Evolutionary conservation across 2,797 vertebrate genomes (phyloP).

Genomic region (Mormyrops attenuatus): DNA sequence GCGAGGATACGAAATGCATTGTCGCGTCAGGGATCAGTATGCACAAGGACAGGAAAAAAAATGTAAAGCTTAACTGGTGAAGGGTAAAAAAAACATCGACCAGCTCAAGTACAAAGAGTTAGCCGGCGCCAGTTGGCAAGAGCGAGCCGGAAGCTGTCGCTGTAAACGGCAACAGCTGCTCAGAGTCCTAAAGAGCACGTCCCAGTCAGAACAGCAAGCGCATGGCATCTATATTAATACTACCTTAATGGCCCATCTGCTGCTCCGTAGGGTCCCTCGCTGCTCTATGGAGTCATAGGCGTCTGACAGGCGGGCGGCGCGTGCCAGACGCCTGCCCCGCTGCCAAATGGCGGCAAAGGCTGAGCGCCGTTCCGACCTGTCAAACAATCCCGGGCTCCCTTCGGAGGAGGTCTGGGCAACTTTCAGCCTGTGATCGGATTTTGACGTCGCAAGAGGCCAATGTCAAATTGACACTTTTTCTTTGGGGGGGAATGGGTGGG

Average conservation of each 20-base stretch:
- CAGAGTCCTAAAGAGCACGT: slow-evolving; percentile 99
- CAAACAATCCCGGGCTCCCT: slow-evolving; percentile 85
- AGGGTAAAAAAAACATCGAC: slow-evolving; percentile 63
- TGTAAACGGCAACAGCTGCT: slow-evolving; percentile 99
- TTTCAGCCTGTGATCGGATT: slow-evolving; percentile 76
- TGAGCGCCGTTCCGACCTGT: slow-evolving; percentile 93
- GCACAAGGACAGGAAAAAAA: background rate
- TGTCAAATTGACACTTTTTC: background rate
- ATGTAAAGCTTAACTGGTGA: slow-evolving; percentile 36
- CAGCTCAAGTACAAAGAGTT: slow-evolving; percentile 84
- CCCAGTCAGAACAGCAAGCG: slow-evolving; percentile 99
- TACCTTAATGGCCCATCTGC: slow-evolving; percentile 99
- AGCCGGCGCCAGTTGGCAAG: slow-evolving; percentile 96
- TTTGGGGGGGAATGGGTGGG: background rate
- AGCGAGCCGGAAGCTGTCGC: slow-evolving; percentile 99
- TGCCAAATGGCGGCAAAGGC: slow-evolving; percentile 98
- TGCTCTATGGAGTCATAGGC: slow-evolving; percentile 97
- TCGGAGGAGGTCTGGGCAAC: slow-evolving; percentile 72
- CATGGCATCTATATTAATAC: slow-evolving; percentile 99
- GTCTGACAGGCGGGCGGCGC: slow-evolving; percentile 99
- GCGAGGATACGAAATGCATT: background rate
- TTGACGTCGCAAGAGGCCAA: slow-evolving; percentile 59
- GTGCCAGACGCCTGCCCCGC: slow-evolving; percentile 87
- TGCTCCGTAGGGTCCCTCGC: slow-evolving; percentile 98
- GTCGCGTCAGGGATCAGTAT: background rate